Evolutionary conservation across 2,113 vertebrate species (phyloP).

Genomic region (Euleptes europaea): DNA sequence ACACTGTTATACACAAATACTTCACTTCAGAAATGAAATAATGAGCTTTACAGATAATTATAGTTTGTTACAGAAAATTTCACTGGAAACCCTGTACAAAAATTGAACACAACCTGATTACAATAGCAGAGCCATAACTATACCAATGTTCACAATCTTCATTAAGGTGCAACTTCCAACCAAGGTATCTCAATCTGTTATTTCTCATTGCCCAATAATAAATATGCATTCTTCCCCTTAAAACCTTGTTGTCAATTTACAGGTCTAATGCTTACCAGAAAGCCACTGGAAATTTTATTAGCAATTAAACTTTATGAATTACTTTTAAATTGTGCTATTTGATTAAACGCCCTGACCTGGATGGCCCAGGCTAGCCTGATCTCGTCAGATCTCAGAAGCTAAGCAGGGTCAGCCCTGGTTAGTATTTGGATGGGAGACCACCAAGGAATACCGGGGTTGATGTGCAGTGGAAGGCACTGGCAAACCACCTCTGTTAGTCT

Average conservation of each 20-base stretch:
- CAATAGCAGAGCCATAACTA: background rate
- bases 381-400: no score
- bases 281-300: background rate
- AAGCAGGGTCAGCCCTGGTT: no score
- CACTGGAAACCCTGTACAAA: background rate
- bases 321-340: background rate
- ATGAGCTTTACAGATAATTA: background rate
- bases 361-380: no score
- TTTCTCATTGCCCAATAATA: background rate
- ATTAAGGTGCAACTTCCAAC: background rate
- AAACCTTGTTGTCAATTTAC: background rate
- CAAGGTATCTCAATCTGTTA: background rate
- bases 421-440: no score
- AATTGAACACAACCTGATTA: fast-evolving
- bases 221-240: background rate
- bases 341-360: no score
- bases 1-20: background rate
- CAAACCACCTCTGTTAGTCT: no score
- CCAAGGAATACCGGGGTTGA: no score
- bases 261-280: background rate
- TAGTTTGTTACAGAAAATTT: background rate
- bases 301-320: background rate
- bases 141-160: fast-evolving
- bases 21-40: background rate
- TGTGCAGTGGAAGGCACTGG: no score